phyloP scores from a whole-genome alignment of 1,140 invertebrate genomes.

The Pogonus chalceus region DNA sequence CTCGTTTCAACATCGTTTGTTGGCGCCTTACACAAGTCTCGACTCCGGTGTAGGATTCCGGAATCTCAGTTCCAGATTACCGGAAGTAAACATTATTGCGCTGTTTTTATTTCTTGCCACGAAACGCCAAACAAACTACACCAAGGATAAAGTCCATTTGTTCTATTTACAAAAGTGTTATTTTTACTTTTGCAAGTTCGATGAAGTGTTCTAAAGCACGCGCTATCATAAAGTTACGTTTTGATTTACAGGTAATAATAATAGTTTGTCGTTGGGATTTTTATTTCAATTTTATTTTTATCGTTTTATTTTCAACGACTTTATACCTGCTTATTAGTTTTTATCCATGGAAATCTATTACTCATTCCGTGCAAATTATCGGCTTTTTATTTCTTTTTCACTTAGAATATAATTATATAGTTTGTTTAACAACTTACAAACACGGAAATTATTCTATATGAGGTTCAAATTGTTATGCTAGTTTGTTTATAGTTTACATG shows the following conservation, averaged over 20 bases:
- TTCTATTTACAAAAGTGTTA: slow-evolving; percentile 3
- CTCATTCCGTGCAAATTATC: background rate
- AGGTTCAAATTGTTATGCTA: too few species aligned
- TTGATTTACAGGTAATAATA: slow-evolving; percentile 5
- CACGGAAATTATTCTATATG: too few species aligned
- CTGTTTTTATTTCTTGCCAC: slow-evolving; percentile 6
- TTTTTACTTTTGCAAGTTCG: background rate
- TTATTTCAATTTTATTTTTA: background rate
- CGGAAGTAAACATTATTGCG: slow-evolving; percentile 4
- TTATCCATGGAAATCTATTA: background rate
- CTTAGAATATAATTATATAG: slow-evolving; percentile 3
- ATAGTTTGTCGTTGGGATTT: background rate
- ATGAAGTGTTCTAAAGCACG: background rate
- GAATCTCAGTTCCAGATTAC: slow-evolving; percentile 5
- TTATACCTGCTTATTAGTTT: background rate
- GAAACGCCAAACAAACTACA: background rate
- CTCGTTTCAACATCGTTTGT: too few species aligned
- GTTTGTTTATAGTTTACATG: too few species aligned
- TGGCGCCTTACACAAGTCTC: too few species aligned
- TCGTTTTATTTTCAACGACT: background rate
- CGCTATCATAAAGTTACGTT: slow-evolving; percentile 1
- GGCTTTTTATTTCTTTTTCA: background rate
- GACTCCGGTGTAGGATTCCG: background rate
- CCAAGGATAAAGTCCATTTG: background rate
- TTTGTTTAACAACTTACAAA: background rate